Evolutionary conservation across 2,888 invertebrate genomes (phyloP), one percentile per base, ranked within the genome.

Genomic region (Harpagoxenus sublaevis): DNA sequence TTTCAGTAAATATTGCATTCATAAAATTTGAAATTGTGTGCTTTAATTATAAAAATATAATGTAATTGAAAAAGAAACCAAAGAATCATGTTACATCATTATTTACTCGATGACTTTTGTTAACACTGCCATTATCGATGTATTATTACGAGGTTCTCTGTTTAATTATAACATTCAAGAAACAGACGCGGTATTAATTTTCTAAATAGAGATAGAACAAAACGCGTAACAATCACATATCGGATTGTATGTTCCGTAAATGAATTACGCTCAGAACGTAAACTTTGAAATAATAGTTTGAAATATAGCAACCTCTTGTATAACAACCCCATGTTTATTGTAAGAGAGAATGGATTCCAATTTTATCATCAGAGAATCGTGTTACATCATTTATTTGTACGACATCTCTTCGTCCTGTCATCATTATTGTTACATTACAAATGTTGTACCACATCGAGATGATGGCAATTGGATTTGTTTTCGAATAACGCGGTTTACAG

Each of bases 391-490:
- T 51, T 78, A 55, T 45, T 70, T 15, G 31, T 70, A 31, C 4
- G n/a, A 75, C 18, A 31, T 31, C 12, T 77, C 42, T 55, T 15
- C 62, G 2, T 2, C 10, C 4, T 15, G 15, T 2, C 23, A 0
- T 4, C 23, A 12, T 45, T 78, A 70, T 45, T 57, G 55, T 78
- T 78, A 15, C 55, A 42, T 68, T 42, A 55, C 5, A n/a, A 5
- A 23, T n/a, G 42, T 9, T 35, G 6, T 1, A 53, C 6, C 42
- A 12, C 42, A 63, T 51, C 18, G 35, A 23, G 66, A 65, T 12
- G 42, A 68, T 57, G 42, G 31, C 31, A 78, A 78, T 57, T 68
- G 42, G 31, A 78, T 78, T 45, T 45, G 35, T 78, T 78, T 78
- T 55, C 45, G 45, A 15, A 77, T n/a, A 42, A 4, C n/a, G 42